These are phyloP conservation scores for Euwallacea similis DNA, from an alignment of 1,140 invertebrate species.

Conservation along the genomic window DNA sequence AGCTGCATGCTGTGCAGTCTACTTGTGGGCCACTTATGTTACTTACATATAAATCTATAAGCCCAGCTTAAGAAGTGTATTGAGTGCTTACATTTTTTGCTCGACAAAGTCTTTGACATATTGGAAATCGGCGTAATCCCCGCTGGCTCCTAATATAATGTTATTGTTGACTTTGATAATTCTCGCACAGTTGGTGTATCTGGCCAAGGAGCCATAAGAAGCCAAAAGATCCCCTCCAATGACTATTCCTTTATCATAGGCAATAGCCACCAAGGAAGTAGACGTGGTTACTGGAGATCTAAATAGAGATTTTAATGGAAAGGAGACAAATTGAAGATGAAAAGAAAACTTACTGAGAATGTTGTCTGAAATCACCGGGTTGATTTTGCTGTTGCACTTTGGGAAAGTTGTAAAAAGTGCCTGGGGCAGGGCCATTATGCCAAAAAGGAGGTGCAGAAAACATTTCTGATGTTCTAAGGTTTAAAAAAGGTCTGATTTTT, in stretches of 20 bases:
- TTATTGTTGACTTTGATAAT: conserved; percentile 87
- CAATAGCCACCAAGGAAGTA: conserved; percentile 85
- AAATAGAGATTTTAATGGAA: conserved; percentile 42
- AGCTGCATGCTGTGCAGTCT: too few species aligned
- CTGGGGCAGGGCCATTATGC: conserved; percentile 72
- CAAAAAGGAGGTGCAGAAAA: conserved; percentile 60
- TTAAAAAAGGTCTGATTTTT: too few species aligned
- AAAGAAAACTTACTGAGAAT: conserved; percentile 66
- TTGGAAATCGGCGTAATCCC: conserved; percentile 96
- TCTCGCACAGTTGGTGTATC: conserved; percentile 81
- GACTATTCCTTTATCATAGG: conserved; percentile 86
- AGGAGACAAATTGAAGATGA: conserved; percentile 34
- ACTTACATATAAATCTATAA: conserved; percentile 10
- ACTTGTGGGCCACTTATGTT: neutral
- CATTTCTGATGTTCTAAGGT: conserved; percentile 16
- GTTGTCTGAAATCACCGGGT: conserved; percentile 57
- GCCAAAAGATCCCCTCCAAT: conserved; percentile 90
- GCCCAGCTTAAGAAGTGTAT: neutral
- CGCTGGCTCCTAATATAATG: conserved; percentile 84
- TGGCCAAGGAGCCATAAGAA: conserved; percentile 89
- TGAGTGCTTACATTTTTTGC: conserved; percentile 78
- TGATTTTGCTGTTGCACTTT: conserved; percentile 48
- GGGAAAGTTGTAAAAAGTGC: conserved; percentile 72
- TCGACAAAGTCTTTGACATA: conserved; percentile 85
- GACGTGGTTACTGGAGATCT: conserved; percentile 86